Conservation (phyloP, 2,888 invertebrate genomes). For the Troilus luridus region DNA sequence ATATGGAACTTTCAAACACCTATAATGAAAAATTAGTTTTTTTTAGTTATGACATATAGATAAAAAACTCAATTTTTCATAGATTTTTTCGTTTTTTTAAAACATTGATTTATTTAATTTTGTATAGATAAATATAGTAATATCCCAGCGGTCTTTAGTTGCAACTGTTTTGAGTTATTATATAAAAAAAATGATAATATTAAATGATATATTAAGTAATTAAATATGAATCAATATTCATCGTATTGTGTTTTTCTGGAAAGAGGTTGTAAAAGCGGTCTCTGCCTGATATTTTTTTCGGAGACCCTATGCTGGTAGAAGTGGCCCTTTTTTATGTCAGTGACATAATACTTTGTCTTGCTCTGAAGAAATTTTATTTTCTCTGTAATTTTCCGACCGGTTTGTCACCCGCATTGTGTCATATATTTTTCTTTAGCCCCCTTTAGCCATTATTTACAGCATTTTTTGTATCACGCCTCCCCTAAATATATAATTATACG, state of each 20-base stretch:
- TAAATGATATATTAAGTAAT: background rate
- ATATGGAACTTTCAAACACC: too few relatives aligned
- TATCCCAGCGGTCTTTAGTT: background rate
- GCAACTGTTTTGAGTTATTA: background rate
- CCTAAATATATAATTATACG: background rate
- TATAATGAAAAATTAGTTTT: too few relatives aligned
- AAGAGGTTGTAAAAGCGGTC: background rate
- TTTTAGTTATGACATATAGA: too few relatives aligned
- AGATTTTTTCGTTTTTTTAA: background rate
- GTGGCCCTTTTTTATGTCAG: constrained; percentile 10
- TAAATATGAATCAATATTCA: constrained; percentile 7
- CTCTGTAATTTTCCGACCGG: constrained; percentile 47
- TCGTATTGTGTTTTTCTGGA: background rate
- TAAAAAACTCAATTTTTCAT: too few relatives aligned
- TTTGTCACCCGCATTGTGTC: constrained; percentile 13
- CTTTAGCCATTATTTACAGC: background rate
- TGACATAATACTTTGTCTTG: constrained; percentile 37
- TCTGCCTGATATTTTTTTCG: background rate
- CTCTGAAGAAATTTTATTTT: constrained; percentile 41
- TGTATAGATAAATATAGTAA: background rate
- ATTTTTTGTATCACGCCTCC: background rate
- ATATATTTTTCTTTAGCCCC: background rate
- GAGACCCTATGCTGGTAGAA: constrained; percentile 6
- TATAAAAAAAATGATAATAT: background rate
- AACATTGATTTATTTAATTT: background rate